Base-by-base conservation (phyloP, 2,113 vertebrate genomes). In the Melanostigma gelatinosum region DNA sequence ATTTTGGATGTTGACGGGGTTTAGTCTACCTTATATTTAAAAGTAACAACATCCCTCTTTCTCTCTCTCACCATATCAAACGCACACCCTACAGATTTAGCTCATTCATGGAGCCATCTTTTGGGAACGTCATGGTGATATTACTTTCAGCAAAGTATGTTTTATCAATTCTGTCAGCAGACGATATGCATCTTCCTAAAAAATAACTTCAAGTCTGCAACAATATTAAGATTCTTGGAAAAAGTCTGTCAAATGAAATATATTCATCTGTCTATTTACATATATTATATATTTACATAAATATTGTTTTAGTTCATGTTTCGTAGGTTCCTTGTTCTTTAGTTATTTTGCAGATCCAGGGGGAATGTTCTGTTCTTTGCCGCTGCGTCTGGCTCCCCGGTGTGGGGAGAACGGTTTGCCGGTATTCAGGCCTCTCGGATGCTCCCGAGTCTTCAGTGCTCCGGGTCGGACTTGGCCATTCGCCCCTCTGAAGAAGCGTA, bases 341-440 rank as follows among this genome's bases (percentile, higher is more conserved):
- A 72, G 86, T 95, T 97, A 98, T 95, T 98, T 98, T 96, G 97
- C 96, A 93, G 96, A 97, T 72, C 94, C 92, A 62, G 97, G 97
- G 62, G 97, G 97, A 94, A 98, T 95, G 6, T 95, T 96, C 91
- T 99, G 98, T 93, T 99, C 98, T 93, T 98, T 99, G 88, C 97
- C 97, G 9, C 90, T 92, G 70, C 94, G 96, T 66, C 97, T 96
- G 63, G 94, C 92, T 29, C 95, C 96, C 24, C 96, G 95, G 94
- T 97, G 98, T 88, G 97, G 96, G 88, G 92, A 93, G 72, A 89
- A 89, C 3, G 50, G 83, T 44, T 93, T 94, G 64, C 88, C 75
- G 13, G 87, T 42, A 34, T 92, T 89, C 20, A 85, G 77, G 62
- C 91, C 92, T 63, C 96, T 96, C 91, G 96, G 96, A 34, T 92